Evolutionary conservation across 2,797 vertebrate genomes (phyloP).

Genomic region (Leuciscus waleckii): DNA sequence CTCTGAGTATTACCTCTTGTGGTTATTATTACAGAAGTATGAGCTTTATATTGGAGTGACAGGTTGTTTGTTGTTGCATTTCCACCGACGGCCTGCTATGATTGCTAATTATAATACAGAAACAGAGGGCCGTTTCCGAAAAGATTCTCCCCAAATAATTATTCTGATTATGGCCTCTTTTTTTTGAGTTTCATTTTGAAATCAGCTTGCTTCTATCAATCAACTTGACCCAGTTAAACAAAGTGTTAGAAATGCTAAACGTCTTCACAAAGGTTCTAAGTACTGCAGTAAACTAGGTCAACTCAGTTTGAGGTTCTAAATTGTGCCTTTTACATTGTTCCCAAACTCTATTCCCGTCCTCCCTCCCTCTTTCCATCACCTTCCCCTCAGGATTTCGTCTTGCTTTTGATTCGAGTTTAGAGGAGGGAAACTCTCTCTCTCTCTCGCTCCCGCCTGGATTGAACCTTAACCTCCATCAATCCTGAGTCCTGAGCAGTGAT

Average conservation of each 20-base stretch:
- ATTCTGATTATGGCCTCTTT: conserved; percentile 4
- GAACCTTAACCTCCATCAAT: conserved; percentile 58
- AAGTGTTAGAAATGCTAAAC: conserved; percentile 47
- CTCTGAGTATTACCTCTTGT: conserved; percentile 12
- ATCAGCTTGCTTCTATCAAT: conserved; percentile 39
- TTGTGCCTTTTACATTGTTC: conserved; percentile 37
- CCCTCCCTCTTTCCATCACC: conserved; percentile 40
- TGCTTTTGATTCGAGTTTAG: conserved; percentile 41
- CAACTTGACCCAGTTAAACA: conserved; percentile 58
- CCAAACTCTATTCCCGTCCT: conserved; percentile 23
- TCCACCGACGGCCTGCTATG: background rate
- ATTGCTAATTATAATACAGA: conserved; percentile 34
- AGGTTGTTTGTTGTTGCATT: conserved; percentile 33
- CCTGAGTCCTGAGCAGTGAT: conserved; percentile 5
- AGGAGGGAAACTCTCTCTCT: conserved; percentile 34
- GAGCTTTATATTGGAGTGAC: conserved; percentile 7
- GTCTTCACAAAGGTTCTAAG: conserved; percentile 42
- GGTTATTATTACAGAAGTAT: background rate
- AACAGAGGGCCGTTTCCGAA: conserved; percentile 16
- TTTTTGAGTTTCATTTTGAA: conserved; percentile 14
- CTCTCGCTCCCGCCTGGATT: conserved; percentile 13
- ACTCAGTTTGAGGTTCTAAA: conserved; percentile 26
- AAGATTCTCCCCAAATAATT: conserved; percentile 30
- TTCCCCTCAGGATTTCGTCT: conserved; percentile 40
- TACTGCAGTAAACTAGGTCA: conserved; percentile 56